These are phyloP conservation scores for Diachasma alloeum DNA, from an alignment of 1,140 invertebrate species.

Conservation along the genomic window DNA sequence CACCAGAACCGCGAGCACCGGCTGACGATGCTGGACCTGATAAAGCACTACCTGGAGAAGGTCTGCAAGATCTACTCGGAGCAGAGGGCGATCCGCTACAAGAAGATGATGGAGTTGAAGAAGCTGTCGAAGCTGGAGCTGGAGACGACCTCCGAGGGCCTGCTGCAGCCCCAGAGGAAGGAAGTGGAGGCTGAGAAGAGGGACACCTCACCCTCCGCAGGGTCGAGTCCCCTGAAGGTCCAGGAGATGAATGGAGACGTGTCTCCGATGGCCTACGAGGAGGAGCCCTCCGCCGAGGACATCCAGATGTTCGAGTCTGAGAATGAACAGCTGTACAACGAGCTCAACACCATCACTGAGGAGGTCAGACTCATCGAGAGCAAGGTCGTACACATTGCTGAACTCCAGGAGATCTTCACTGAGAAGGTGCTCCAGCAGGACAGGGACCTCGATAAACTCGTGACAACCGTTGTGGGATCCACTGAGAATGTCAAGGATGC, in stretches of 20 bases:
- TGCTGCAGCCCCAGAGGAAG: neutral
- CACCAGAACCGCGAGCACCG: conserved; percentile 79
- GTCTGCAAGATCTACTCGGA: conserved; percentile 90
- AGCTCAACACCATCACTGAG: conserved; percentile 79
- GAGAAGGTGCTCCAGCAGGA: conserved; percentile 98
- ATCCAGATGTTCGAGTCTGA: conserved; percentile 90
- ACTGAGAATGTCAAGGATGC: conserved; percentile 96
- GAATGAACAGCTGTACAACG: conserved; percentile 83
- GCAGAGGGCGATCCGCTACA: conserved; percentile 85
- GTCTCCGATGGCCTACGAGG: conserved; percentile 59
- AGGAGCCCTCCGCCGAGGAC: conserved; percentile 83
- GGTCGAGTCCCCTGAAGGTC: conserved; percentile 52
- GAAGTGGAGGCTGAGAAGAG: conserved; percentile 53
- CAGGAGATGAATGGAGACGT: conserved; percentile 59
- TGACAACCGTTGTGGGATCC: conserved; percentile 85
- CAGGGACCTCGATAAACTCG: conserved; percentile 89
- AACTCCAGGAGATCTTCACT: conserved; percentile 95
- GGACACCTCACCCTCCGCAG: conserved; percentile 37
- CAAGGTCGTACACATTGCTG: conserved; percentile 94
- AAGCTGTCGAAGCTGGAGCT: conserved; percentile 78
- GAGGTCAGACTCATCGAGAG: conserved; percentile 88
- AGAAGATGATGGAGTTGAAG: conserved; percentile 82
- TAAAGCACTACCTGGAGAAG: conserved; percentile 83
- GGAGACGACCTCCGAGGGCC: conserved; percentile 45
- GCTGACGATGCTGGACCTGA: conserved; percentile 75